phyloP scores from a whole-genome alignment of 1,140 invertebrate species.

The Lepidurus packardi region DNA sequence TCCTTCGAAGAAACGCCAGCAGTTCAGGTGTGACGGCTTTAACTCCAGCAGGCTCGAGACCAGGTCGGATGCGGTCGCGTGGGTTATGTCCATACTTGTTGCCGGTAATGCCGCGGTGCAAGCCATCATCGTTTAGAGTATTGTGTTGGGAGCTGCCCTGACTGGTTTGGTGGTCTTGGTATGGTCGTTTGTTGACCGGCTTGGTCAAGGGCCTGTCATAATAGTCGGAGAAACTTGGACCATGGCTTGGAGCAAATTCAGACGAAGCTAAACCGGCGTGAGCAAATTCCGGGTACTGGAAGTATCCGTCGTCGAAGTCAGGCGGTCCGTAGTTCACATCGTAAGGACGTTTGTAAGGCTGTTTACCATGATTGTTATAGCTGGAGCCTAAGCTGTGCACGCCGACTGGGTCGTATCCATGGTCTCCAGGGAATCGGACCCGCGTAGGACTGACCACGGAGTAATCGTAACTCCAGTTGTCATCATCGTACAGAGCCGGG shows the following conservation, averaged over 20 bases:
- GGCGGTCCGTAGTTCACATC: neutral
- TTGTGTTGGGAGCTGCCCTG: neutral
- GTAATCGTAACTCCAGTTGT: neutral
- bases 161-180: neutral
- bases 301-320: neutral
- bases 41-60: neutral
- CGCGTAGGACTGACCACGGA: neutral
- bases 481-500: neutral
- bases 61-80: neutral
- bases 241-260: neutral
- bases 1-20: neutral
- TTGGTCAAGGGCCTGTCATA: neutral
- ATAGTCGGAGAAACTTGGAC: neutral
- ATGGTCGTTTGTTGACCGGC: neutral
- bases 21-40: neutral
- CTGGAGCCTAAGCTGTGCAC: neutral
- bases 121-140: neutral
- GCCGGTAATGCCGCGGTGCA: neutral
- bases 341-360: neutral
- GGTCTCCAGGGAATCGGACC: neutral
- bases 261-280: neutral
- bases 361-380: neutral
- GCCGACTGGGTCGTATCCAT: neutral
- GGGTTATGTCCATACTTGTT: neutral
- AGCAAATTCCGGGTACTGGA: neutral